A percentile compares a stretch with the other conserved stretches of the same genome.
Conservation (phyloP, 2,888 invertebrate species). For the Aphodius sticticus region DNA sequence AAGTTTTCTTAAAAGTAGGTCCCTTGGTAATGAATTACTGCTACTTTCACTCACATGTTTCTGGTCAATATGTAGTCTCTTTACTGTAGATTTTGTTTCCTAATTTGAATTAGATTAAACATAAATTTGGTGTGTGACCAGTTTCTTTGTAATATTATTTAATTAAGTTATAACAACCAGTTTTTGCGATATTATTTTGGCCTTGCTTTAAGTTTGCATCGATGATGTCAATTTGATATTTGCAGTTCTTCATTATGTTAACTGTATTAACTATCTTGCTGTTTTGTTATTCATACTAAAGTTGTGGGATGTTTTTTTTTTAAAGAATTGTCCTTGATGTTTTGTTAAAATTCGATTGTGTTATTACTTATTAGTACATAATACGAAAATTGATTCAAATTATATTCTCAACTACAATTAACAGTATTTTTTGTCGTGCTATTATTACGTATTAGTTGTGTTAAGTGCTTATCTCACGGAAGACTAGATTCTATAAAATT, state of each 20-base stretch:
- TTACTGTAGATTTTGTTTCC: not conserved
- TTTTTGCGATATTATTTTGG: not conserved
- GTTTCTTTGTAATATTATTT: not conserved
- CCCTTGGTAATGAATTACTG: not conserved
- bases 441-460: not conserved
- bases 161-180: not conserved
- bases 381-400: not conserved
- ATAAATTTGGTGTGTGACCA: not conserved
- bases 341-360: too few species aligned
- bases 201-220: not conserved
- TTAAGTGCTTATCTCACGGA: too few species aligned
- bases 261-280: not conserved
- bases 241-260: not conserved
- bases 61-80: not conserved
- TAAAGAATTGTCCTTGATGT: not conserved
- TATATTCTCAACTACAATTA: not conserved
- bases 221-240: not conserved
- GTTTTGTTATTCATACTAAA: not conserved
- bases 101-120: not conserved
- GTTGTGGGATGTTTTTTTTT: not conserved
- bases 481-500: too few species aligned
- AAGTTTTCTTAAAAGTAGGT: not conserved
- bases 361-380: too few species aligned
- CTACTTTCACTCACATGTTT: not conserved
- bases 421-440: not conserved